Percentiles rank a stretch among this genome's conserved stretches.
These are phyloP conservation scores for Fregata magnificens DNA, from an alignment of 2,113 vertebrate genomes.

Conservation along the genomic window DNA sequence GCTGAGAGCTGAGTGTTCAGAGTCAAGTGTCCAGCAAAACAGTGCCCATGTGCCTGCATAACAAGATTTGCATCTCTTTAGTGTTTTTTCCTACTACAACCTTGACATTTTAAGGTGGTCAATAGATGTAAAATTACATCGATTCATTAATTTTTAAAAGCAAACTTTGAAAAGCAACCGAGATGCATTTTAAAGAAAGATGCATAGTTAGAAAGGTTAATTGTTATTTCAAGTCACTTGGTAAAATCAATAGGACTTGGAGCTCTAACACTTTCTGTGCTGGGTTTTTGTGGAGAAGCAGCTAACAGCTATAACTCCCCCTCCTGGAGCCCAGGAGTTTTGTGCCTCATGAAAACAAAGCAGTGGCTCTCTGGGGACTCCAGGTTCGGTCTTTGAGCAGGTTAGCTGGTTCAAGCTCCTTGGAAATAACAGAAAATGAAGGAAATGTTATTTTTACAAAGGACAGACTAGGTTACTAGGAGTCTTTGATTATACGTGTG, in stretches of 20 bases:
- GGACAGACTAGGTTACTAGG: background rate
- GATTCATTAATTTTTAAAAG: background rate
- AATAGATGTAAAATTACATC: background rate
- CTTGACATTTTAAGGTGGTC: conserved; percentile 36
- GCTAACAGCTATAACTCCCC: background rate
- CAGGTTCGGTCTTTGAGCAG: rapidly evolving
- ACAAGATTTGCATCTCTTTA: background rate
- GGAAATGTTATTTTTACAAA: background rate
- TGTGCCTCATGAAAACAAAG: background rate
- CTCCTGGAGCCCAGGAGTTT: background rate
- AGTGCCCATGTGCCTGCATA: background rate
- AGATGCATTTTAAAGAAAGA: background rate
- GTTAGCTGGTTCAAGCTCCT: background rate
- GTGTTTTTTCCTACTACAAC: background rate
- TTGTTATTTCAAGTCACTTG: background rate
- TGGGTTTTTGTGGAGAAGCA: background rate
- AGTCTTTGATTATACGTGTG: background rate
- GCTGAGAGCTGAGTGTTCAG: background rate
- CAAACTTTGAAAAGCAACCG: background rate
- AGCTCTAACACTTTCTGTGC: background rate
- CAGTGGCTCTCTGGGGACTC: background rate
- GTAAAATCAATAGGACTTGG: background rate
- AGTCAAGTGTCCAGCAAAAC: background rate
- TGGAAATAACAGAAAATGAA: background rate
- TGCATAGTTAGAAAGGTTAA: background rate